Base-by-base conservation (phyloP, 2,113 vertebrate genomes). In the Acanthisitta chloris region DNA sequence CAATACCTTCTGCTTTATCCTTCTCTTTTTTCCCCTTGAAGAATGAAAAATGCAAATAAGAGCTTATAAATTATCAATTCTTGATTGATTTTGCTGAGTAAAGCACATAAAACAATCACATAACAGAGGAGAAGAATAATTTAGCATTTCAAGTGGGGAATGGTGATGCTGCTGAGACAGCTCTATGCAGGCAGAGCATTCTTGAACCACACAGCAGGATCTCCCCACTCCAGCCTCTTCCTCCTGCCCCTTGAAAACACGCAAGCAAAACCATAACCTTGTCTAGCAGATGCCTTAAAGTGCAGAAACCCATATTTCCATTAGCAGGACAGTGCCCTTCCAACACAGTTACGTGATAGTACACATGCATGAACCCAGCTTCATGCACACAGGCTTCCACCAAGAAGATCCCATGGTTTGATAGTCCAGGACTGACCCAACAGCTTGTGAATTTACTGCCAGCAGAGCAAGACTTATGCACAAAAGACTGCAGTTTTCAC, bases 61-160 rank as follows among this genome's bases (percentile, higher is more conserved):
- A 93, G 76, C 86, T 94, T 95, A 97, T 95, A 92, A 97, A 94
- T 95, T 97, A 97, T 97, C 97, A 96, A 97, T 97, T 96, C 93
- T 76, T 92, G 88, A 97, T 93, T 94, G 96, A 97, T 97, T 93
- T 96, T 96, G 76, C 96, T 96, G 94, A 97, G 93, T 94, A 96
- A 96, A 95, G 94, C 94, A 95, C 91, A 95, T 92, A 92, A 87
- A 96, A 93, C 77, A 92, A 94, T 87, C 10, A 2, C 61, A 69
- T 57, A 57, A 74, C 46, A 83, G 80, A 95, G 52, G 17, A 91
- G 92, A 33, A 93, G 81, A 95, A 94, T 89, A 94, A 94, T 95
- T 95, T 92, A 91, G 74, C 92, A 96, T 89, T 87, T 94, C 92
- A 91, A 94, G 85, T 4, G 8, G 79, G 64, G 59, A 88, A 73